Evolutionary conservation across 1,140 invertebrate species (phyloP).

Genomic region (Dolichoris vasculosae): DNA sequence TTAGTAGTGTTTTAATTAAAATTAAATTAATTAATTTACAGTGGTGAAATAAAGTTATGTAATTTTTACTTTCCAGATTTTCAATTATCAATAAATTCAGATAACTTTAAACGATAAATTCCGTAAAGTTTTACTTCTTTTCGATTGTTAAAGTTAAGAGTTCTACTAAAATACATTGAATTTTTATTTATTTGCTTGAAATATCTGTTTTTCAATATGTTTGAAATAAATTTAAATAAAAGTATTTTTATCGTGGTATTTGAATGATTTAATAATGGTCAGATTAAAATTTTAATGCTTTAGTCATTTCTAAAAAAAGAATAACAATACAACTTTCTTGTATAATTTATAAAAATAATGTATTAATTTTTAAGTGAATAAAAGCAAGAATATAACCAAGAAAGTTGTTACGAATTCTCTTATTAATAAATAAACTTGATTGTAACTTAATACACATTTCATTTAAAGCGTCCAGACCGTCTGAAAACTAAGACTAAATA

Average conservation of each 20-base stretch:
- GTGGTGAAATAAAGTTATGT: neutral
- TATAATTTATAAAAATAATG: no score
- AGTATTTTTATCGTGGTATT: neutral
- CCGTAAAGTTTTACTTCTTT: neutral
- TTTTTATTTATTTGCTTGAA: neutral
- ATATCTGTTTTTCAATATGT: neutral
- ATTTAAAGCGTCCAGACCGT: no score
- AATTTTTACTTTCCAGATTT: conserved; percentile 2
- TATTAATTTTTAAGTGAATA: no score
- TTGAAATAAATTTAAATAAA: neutral
- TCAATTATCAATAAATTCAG: neutral
- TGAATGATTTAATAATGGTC: neutral
- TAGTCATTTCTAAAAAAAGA: no score
- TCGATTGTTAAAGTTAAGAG: neutral
- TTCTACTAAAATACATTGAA: neutral
- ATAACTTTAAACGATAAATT: conserved; percentile 15
- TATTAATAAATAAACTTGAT: no score
- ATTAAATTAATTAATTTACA: neutral
- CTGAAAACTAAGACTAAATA: no score
- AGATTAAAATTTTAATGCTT: no score
- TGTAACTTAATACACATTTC: no score
- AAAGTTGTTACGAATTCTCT: no score
- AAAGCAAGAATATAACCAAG: no score
- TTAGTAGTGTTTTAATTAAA: neutral
- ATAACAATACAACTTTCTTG: no score